These are phyloP conservation scores for Medauroidea extradentata DNA, from an alignment of 1,140 invertebrate genomes.

Conservation along the genomic window DNA sequence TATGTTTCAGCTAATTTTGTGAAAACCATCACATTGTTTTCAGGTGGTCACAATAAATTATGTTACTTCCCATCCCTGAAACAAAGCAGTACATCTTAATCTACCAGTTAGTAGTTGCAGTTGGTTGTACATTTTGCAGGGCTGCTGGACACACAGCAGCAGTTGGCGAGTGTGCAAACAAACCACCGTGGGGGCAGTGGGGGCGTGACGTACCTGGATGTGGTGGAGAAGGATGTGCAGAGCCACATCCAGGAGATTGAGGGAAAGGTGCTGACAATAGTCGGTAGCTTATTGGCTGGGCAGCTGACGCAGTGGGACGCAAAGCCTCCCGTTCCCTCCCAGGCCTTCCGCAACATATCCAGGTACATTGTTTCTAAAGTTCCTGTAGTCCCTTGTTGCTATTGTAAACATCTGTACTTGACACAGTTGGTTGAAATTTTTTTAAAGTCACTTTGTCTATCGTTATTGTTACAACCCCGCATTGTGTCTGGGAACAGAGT, in stretches of 20 bases:
- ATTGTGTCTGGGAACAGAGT: too few species aligned
- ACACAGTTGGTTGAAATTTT: too few species aligned
- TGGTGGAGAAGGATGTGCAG: constrained; percentile 71
- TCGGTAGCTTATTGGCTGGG: constrained; percentile 72
- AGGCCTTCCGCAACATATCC: constrained; percentile 86
- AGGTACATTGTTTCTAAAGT: constrained; percentile 40
- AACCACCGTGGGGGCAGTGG: constrained; percentile 25
- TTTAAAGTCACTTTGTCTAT: too few species aligned
- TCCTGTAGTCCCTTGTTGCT: too few species aligned
- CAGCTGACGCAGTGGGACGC: constrained; percentile 86
- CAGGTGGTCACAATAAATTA: too few species aligned
- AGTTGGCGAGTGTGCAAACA: background rate
- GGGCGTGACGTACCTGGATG: constrained; percentile 50
- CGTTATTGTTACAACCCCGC: too few species aligned
- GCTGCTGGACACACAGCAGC: background rate
- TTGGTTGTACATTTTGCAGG: background rate
- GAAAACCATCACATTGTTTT: too few species aligned
- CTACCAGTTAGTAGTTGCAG: background rate
- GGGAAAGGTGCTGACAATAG: constrained; percentile 84
- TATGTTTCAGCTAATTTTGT: too few species aligned
- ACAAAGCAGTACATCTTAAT: too few species aligned
- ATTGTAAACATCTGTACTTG: too few species aligned
- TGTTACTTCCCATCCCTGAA: too few species aligned
- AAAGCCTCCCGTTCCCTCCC: constrained; percentile 90
- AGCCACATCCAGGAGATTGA: constrained; percentile 90